These are phyloP conservation scores for Agonum fuliginosum DNA, from an alignment of 2,888 invertebrate genomes.

Conservation along the genomic window DNA sequence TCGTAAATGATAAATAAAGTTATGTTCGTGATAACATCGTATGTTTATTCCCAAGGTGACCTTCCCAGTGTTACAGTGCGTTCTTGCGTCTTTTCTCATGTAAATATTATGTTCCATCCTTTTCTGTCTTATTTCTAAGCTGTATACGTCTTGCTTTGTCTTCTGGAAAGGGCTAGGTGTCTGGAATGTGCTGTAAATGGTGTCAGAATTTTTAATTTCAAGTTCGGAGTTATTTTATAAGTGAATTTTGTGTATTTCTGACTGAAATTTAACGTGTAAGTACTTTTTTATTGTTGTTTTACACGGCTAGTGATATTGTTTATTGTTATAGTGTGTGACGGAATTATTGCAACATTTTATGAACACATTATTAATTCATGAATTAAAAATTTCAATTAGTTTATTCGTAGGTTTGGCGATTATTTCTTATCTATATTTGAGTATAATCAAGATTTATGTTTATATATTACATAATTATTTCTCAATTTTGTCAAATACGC, in stretches of 20 bases:
- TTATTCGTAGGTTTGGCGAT: not conserved
- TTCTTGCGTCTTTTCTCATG: not conserved
- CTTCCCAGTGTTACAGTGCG: not conserved
- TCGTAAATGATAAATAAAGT: not conserved
- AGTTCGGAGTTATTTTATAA: not conserved
- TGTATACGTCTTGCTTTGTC: not conserved
- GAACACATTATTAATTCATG: not conserved
- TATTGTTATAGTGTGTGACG: not conserved
- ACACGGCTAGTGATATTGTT: not conserved
- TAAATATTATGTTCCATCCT: not conserved
- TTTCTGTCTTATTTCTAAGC: not conserved
- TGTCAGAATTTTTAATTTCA: constrained; percentile 4
- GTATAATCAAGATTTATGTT: not conserved
- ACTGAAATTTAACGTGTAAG: constrained; percentile 52
- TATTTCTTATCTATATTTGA: too few relatives aligned
- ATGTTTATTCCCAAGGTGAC: constrained; percentile 38
- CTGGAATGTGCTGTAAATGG: not conserved
- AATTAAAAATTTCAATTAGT: not conserved
- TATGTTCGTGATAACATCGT: constrained; percentile 22
- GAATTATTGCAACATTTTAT: too few relatives aligned
- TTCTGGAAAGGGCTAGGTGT: not conserved
- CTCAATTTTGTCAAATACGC: not conserved
- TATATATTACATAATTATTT: constrained; percentile 12
- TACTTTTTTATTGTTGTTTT: constrained; percentile 14
- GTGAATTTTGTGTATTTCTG: constrained; percentile 46